These are phyloP conservation scores for Ctenochaetus hawaiiensis DNA, from an alignment of 2,797 vertebrate genomes.

Conservation along the genomic window DNA sequence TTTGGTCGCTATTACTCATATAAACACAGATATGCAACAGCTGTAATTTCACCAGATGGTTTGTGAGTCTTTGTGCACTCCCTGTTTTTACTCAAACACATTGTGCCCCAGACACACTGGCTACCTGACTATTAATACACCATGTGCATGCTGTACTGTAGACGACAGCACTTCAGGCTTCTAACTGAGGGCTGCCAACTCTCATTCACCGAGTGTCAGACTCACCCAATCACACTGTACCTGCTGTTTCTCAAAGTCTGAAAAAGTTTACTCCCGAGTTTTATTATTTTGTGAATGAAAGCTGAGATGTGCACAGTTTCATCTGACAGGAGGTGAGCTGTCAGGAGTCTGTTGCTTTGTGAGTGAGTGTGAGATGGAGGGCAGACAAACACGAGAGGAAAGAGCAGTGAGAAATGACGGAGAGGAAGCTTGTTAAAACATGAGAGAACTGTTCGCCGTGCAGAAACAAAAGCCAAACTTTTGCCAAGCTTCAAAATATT, in stretches of 20 bases:
- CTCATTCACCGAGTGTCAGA: background rate
- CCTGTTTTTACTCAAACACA: constrained; percentile 3
- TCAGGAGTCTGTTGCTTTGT: constrained; percentile 34
- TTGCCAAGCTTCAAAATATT: background rate
- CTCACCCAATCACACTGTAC: constrained; percentile 2
- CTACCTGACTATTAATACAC: constrained; percentile 52
- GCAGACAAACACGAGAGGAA: background rate
- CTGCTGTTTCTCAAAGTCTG: constrained; percentile 47
- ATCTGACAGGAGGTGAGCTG: constrained; percentile 35
- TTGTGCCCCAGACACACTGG: constrained; percentile 42
- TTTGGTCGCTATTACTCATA: no score
- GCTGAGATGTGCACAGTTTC: background rate
- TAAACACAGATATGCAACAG: no score
- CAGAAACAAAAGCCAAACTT: background rate
- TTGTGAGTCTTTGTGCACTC: no score
- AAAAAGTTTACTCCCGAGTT: constrained; percentile 31
- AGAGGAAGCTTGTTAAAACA: constrained; percentile 18
- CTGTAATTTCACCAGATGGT: no score
- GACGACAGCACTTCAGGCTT: constrained; percentile 17
- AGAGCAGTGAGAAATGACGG: background rate
- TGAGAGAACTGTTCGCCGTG: background rate
- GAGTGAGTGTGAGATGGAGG: constrained; percentile 23
- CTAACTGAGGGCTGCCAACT: constrained; percentile 14
- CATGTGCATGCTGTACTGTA: constrained; percentile 18
- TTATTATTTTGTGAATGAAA: constrained; percentile 17